Percentiles rank a stretch among this genome's conserved stretches.
Conservation (phyloP, 2,888 invertebrate genomes). For the Acanthopleura granulata region DNA sequence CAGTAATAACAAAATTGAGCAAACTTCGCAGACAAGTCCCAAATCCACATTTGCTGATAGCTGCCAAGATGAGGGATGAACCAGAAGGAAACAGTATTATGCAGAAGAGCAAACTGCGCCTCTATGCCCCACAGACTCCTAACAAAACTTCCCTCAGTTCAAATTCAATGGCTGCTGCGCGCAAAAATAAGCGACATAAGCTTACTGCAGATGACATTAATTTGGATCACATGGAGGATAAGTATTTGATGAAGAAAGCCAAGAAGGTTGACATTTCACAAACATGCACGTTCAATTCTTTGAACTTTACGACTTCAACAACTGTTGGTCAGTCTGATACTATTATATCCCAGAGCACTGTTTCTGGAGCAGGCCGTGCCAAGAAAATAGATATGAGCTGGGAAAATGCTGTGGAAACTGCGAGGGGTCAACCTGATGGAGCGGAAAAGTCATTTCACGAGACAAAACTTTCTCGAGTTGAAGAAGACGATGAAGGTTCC, state of each 20-base stretch:
- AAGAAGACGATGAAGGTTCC: conserved; percentile 18
- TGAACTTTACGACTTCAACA: conserved; percentile 17
- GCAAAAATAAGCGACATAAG: conserved; percentile 12
- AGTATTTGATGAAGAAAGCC: conserved; percentile 18
- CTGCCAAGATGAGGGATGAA: conserved; percentile 36
- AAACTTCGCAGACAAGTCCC: not conserved
- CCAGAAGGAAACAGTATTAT: conserved; percentile 55
- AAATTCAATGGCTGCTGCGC: not conserved
- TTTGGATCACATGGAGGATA: conserved; percentile 26
- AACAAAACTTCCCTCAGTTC: not conserved
- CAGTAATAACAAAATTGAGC: not conserved
- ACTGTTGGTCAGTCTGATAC: conserved; percentile 18
- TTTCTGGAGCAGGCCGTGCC: not conserved
- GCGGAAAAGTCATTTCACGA: conserved; percentile 52
- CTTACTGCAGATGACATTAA: conserved; percentile 13
- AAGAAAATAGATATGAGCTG: conserved; percentile 46
- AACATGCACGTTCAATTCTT: conserved; percentile 14
- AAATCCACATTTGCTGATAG: not conserved
- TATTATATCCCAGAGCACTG: conserved; percentile 3
- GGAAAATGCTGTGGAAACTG: conserved; percentile 57
- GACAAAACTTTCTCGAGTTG: conserved; percentile 14
- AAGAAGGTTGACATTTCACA: conserved; percentile 11
- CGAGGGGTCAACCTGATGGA: conserved; percentile 62
- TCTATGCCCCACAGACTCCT: conserved; percentile 18
- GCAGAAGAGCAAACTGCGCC: conserved; percentile 37